phyloP scores from a whole-genome alignment of 1,140 invertebrate species.

The Bombus haemorrhoidalis region DNA sequence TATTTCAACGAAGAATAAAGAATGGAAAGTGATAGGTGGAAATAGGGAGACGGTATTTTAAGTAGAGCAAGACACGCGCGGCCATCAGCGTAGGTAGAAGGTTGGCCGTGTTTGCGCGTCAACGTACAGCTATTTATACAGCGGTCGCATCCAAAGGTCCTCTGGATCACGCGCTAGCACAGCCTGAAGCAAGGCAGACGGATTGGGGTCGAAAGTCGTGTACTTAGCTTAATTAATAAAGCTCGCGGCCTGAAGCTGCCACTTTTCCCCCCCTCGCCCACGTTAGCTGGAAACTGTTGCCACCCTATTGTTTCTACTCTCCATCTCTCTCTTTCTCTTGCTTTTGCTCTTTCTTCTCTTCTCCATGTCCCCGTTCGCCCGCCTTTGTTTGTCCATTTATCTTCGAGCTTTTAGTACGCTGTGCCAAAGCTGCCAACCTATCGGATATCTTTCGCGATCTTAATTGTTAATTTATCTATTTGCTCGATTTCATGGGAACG shows the following conservation, averaged over 20 bases:
- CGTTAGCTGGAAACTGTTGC: constrained; percentile 21
- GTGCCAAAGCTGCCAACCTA: not conserved
- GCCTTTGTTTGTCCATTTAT: constrained; percentile 44
- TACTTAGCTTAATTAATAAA: constrained; percentile 59
- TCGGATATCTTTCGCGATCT: not conserved
- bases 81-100: not conserved
- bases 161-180: constrained; percentile 29
- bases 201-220: constrained; percentile 54
- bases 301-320: constrained; percentile 21
- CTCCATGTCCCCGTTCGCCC: not conserved
- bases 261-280: not conserved
- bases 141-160: constrained; percentile 14
- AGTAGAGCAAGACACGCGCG: not conserved
- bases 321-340: not conserved
- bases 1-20: not conserved
- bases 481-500: not conserved
- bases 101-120: not conserved
- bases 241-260: constrained; percentile 22
- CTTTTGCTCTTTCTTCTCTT: not conserved
- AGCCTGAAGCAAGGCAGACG: constrained; percentile 24
- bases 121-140: constrained; percentile 35
- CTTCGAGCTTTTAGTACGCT: constrained; percentile 3
- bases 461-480: constrained; percentile 12
- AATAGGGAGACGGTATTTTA: not conserved
- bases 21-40: not conserved